phyloP scores from a whole-genome alignment of 1,140 invertebrate genomes.

The Drosophila oshimai region DNA sequence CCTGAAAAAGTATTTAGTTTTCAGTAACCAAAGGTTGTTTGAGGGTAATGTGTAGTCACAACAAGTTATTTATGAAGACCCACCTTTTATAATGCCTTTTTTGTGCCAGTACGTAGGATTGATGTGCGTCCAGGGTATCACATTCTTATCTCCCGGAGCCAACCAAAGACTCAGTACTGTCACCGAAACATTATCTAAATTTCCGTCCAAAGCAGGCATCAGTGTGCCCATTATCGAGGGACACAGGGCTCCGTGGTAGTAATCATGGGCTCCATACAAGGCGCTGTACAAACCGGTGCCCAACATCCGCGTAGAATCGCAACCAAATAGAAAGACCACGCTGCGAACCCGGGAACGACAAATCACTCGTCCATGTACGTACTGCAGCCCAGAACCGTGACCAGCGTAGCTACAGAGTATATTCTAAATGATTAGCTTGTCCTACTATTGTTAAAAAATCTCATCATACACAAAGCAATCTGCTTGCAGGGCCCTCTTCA shows the following conservation, averaged over 20 bases:
- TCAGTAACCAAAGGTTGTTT: neutral
- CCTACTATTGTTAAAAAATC: too few relatives aligned
- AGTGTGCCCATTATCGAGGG: conserved; percentile 73
- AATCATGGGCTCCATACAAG: conserved; percentile 70
- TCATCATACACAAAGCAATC: conserved; percentile 73
- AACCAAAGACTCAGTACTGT: conserved; percentile 66
- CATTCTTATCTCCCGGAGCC: conserved; percentile 32
- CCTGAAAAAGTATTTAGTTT: neutral
- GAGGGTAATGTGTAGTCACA: too few relatives aligned
- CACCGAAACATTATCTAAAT: conserved; percentile 67
- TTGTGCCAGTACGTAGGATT: conserved; percentile 59
- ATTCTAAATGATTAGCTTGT: neutral
- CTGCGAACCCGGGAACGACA: conserved; percentile 54
- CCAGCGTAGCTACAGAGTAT: conserved; percentile 63
- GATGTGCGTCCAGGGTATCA: conserved; percentile 67
- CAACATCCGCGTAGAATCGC: conserved; percentile 71
- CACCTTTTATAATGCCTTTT: conserved; percentile 62
- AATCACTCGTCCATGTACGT: conserved; percentile 60
- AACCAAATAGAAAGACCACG: conserved; percentile 78
- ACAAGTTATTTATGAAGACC: neutral
- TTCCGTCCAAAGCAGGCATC: conserved; percentile 71
- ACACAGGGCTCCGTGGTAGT: conserved; percentile 75
- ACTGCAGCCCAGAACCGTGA: conserved; percentile 76
- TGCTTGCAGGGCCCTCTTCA: conserved; percentile 47
- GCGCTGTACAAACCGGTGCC: conserved; percentile 70